Base-by-base conservation (phyloP, 2,113 vertebrate genomes). In the Vulpes ferrilata region DNA sequence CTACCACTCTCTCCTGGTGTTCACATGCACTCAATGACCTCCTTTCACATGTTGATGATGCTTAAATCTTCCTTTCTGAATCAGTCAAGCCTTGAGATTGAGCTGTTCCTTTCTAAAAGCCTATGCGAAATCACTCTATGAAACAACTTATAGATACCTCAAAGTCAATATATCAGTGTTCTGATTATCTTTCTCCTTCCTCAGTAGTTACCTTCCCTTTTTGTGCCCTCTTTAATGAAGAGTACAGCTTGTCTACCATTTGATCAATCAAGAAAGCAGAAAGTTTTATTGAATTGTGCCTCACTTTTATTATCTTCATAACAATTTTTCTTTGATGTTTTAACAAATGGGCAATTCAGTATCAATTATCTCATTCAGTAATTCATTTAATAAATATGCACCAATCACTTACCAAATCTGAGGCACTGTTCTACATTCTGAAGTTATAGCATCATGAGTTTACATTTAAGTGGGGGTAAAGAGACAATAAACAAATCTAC, bases 321-420 rank as follows among this genome's bases (percentile, higher is more conserved):
- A 71, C 11, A 64, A 73, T 65, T 67, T 20, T 67, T 90, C 20
- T 82, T 71, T 95, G 57, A 65, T 16, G 20, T 64, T 90, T 81
- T 81, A 11, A 4, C 11, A 91, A 81, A 88, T n/a, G 65, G 64
- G 16, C 10, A 12, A 82, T 86, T 96, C 43, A 60, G n/a, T 71
- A 64, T 74, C 57, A 96, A 35, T 85, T 71, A 69, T 78, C 71
- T 4, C 3, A 82, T 94, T 78, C 4, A 65, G 85, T 97, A 84
- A 64, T 96, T 95, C 4, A 60, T 83, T 67, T n/a, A 60, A 4
- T 71, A 90, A 84, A 16, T 80, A 23, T 53, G 13, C 64, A 55
- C 19, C 30, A 87, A 69, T 79, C 25, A 86, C 38, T 65, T 65
- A 62, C 38, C 59, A 79, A 57, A 25, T 94, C 84, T 76, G 8